These are phyloP conservation scores for Noctua janthina DNA, from an alignment of 2,888 invertebrate species.

Conservation along the genomic window DNA sequence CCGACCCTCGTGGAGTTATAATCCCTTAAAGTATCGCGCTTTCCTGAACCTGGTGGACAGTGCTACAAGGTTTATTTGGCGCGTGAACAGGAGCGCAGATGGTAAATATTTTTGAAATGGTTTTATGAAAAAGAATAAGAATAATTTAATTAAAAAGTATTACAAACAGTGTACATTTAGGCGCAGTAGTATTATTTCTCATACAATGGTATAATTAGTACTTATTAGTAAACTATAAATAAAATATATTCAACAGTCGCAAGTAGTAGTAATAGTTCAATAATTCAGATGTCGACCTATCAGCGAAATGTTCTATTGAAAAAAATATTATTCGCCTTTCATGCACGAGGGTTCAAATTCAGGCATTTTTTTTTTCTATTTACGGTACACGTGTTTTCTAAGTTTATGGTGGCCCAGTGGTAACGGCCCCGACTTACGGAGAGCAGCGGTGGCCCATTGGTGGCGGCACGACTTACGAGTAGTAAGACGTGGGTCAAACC, in stretches of 20 bases:
- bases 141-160: too few relatives aligned
- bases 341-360: background rate
- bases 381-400: background rate
- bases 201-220: too few relatives aligned
- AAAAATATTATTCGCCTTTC: background rate
- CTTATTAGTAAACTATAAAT: too few relatives aligned
- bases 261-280: too few relatives aligned
- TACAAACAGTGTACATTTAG: too few relatives aligned
- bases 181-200: too few relatives aligned
- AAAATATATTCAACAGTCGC: too few relatives aligned
- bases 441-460: too few relatives aligned
- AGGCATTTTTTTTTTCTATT: background rate
- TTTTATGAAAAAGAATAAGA: background rate
- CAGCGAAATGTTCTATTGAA: background rate
- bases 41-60: slow-evolving; percentile 28
- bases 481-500: too few relatives aligned
- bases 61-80: background rate
- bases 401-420: background rate
- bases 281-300: too few relatives aligned
- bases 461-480: too few relatives aligned
- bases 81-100: background rate
- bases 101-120: background rate
- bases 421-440: too few relatives aligned
- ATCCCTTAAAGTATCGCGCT: slow-evolving; percentile 33
- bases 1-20: slow-evolving; percentile 38